Percentiles rank a stretch among this genome's conserved stretches.
Evolutionary conservation across 2,797 vertebrate species (phyloP).

Genomic region (Sarcoramphus papa): DNA sequence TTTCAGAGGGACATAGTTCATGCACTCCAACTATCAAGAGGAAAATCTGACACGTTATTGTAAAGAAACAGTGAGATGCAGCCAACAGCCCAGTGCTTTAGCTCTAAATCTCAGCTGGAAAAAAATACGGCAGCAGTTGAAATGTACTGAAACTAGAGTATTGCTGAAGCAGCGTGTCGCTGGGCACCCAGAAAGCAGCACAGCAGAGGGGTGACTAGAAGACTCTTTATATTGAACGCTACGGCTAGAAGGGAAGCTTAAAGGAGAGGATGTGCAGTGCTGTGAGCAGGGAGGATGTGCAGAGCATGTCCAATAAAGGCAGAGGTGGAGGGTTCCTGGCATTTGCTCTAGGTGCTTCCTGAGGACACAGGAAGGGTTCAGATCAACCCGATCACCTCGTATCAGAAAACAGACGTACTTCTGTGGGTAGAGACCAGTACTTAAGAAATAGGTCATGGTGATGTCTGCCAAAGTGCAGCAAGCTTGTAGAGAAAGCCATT

Average conservation of each 20-base stretch:
- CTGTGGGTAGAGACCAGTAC: neutral
- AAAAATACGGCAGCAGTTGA: neutral
- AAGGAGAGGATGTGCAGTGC: neutral
- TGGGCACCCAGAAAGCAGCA: neutral
- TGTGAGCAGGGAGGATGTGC: neutral
- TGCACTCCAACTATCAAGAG: neutral
- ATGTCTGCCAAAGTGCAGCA: neutral
- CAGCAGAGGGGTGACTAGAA: neutral
- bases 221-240: neutral
- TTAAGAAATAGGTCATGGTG: neutral
- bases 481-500: neutral
- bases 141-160: neutral
- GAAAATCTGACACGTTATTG: neutral
- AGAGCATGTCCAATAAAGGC: neutral
- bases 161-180: accelerated
- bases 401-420: neutral
- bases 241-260: neutral
- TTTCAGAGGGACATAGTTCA: neutral
- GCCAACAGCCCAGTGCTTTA: neutral
- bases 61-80: neutral
- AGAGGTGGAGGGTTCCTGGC: neutral
- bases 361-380: neutral
- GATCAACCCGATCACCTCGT: neutral
- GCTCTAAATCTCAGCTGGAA: neutral
- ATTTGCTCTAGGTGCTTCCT: neutral